phyloP scores from a whole-genome alignment of 1,140 invertebrate species.

The Zaprionus camerounensis region DNA sequence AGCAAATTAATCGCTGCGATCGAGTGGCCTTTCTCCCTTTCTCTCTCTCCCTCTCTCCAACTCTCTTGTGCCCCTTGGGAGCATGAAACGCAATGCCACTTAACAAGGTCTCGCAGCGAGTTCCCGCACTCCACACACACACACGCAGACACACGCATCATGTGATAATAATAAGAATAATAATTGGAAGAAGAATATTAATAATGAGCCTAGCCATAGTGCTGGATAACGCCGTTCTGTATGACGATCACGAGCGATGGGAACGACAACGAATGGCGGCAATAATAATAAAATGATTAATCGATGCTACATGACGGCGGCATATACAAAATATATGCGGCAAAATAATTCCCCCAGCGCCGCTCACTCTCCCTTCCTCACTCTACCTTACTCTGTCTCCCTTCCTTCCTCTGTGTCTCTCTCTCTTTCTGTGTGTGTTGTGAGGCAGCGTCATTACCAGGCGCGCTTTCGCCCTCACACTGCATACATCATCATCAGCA shows the following conservation, averaged over 20 bases:
- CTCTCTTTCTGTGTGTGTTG: conserved; percentile 15
- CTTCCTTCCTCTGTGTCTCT: not conserved
- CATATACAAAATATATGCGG: conserved; percentile 68
- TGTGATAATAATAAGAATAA: conserved; percentile 36
- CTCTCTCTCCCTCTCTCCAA: not conserved
- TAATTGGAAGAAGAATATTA: conserved; percentile 12
- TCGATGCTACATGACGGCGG: conserved; percentile 82
- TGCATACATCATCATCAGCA: conserved; percentile 39
- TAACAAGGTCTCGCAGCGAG: conserved; percentile 1
- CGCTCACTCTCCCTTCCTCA: conserved; percentile 39
- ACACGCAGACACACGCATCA: conserved; percentile 7
- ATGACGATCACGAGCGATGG: conserved; percentile 77
- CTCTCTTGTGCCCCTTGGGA: not conserved
- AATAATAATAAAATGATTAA: conserved; percentile 83
- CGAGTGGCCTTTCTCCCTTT: conserved; percentile 13
- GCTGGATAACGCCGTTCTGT: conserved; percentile 43
- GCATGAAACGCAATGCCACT: not conserved
- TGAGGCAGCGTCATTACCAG: conserved; percentile 66
- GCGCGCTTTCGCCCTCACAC: not conserved
- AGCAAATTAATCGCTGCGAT: conserved; percentile 18
- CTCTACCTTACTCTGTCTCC: not conserved
- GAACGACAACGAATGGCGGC: conserved; percentile 70
- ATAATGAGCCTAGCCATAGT: conserved; percentile 10
- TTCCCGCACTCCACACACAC: not conserved
- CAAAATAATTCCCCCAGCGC: conserved; percentile 70